These are phyloP conservation scores for Zaprionus africanus DNA, from an alignment of 1,140 invertebrate genomes.

Conservation along the genomic window DNA sequence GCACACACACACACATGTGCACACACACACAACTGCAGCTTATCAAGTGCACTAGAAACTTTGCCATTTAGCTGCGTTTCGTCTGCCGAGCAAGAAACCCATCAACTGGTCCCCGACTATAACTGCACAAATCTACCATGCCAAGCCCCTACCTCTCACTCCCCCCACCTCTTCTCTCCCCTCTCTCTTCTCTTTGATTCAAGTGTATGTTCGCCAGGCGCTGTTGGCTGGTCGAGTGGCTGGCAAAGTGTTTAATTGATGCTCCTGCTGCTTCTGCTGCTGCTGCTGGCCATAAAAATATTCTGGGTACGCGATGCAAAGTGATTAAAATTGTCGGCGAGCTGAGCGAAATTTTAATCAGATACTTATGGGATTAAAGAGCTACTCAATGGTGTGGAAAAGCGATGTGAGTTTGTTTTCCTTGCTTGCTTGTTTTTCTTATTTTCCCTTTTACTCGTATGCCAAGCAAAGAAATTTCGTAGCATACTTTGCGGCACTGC, in stretches of 20 bases:
- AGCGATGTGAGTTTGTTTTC: background rate
- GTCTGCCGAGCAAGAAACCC: slow-evolving; percentile 4
- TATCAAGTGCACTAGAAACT: slow-evolving; percentile 18
- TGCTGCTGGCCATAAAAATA: slow-evolving; percentile 44
- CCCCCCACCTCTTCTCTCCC: background rate
- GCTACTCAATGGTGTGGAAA: background rate
- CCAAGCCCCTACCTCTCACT: background rate
- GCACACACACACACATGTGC: background rate
- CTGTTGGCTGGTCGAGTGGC: slow-evolving; percentile 3
- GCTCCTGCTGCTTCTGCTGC: slow-evolving; percentile 17
- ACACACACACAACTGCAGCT: slow-evolving; percentile 12
- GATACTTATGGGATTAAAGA: background rate
- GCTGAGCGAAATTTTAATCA: background rate
- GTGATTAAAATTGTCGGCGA: slow-evolving; percentile 11
- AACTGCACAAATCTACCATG: background rate
- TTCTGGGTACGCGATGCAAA: slow-evolving; percentile 29
- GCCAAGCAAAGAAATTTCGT: background rate
- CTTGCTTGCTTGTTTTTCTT: background rate
- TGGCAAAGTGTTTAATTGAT: slow-evolving; percentile 66
- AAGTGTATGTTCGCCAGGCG: slow-evolving; percentile 12
- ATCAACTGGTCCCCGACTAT: slow-evolving; percentile 13
- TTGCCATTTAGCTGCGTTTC: slow-evolving; percentile 20
- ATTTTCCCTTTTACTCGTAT: background rate
- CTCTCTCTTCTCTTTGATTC: slow-evolving; percentile 10
- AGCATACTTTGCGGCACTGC: slow-evolving; percentile 8